A percentile compares a stretch with the other conserved stretches of the same genome.
Conservation (phyloP, 2,113 vertebrate species). For the Reinhardtius hippoglossoides region DNA sequence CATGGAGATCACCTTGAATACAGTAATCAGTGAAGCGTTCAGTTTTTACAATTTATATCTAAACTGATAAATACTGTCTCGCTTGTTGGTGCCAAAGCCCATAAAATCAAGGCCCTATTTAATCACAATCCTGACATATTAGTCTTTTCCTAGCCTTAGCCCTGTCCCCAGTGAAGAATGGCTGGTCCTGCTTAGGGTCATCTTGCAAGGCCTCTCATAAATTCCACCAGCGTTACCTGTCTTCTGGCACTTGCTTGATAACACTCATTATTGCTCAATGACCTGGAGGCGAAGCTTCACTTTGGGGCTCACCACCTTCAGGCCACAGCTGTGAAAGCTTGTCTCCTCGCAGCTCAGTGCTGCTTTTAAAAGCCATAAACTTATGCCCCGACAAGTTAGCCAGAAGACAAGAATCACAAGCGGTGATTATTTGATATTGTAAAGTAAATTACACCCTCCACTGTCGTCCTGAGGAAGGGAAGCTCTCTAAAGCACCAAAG, state of each 20-base stretch:
- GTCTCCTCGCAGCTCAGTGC: conserved; percentile 47
- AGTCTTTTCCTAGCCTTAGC: conserved; percentile 65
- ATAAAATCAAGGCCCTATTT: conserved; percentile 65
- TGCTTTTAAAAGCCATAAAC: conserved; percentile 70
- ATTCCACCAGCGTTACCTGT: conserved; percentile 69
- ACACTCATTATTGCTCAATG: conserved; percentile 76
- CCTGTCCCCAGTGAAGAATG: conserved; percentile 71
- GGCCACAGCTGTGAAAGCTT: conserved; percentile 36
- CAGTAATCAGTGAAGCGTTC: conserved; percentile 53
- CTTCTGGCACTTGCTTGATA: conserved; percentile 74
- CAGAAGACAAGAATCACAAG: conserved; percentile 71
- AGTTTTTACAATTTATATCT: conserved; percentile 52
- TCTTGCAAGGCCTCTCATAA: conserved; percentile 76
- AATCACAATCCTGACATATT: conserved; percentile 71
- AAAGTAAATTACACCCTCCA: conserved; percentile 73
- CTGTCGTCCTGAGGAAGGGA: conserved; percentile 35
- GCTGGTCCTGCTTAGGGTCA: conserved; percentile 65
- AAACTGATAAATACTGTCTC: conserved; percentile 52
- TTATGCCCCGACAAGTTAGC: conserved; percentile 64
- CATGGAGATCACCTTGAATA: conserved; percentile 29
- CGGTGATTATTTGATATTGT: conserved; percentile 75
- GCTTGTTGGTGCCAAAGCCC: conserved; percentile 49
- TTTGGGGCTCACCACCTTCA: conserved; percentile 58
- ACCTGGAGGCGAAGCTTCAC: conserved; percentile 70
- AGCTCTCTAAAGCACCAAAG: conserved; percentile 35